Percentiles rank a stretch among this genome's conserved stretches.
phyloP scores from a whole-genome alignment of 2,888 invertebrate genomes.

The Cerceris rybyensis region DNA sequence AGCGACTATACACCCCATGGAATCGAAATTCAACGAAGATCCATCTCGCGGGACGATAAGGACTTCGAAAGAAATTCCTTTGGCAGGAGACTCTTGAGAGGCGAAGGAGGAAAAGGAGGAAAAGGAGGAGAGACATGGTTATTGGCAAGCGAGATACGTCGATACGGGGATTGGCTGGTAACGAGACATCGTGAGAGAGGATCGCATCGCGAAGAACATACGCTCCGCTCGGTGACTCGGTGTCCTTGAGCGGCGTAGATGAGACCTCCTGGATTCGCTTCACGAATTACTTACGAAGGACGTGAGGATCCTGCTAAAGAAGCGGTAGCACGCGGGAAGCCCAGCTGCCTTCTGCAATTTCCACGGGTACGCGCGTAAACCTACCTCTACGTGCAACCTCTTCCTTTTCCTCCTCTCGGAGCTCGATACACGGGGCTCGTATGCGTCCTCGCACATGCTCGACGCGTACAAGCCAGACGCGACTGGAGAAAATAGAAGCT shows the following conservation, averaged over 20 bases:
- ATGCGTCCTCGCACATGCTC: background rate
- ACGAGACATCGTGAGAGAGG: constrained; percentile 36
- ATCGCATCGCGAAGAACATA: background rate
- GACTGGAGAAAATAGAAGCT: constrained; percentile 11
- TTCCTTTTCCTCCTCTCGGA: no score
- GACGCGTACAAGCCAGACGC: background rate
- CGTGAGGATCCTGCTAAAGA: constrained; percentile 72
- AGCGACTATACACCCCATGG: no score
- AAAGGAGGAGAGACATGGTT: no score
- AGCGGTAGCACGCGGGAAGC: constrained; percentile 7
- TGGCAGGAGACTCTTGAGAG: background rate
- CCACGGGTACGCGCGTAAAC: constrained; percentile 17
- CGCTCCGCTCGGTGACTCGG: constrained; percentile 21
- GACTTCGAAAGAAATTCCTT: no score
- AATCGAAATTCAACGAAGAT: no score
- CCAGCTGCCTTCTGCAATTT: constrained; percentile 54
- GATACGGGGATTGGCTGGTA: constrained; percentile 23
- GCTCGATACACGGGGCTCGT: constrained; percentile 1
- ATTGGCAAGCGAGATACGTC: constrained; percentile 7
- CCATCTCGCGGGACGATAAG: no score
- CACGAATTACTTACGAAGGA: constrained; percentile 75
- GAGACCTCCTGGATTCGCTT: constrained; percentile 70
- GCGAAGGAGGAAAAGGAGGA: no score
- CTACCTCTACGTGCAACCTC: constrained; percentile 4
- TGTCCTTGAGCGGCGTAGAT: constrained; percentile 61